Conservation (phyloP, 2,113 vertebrate genomes). For the Mobula hypostoma region DNA sequence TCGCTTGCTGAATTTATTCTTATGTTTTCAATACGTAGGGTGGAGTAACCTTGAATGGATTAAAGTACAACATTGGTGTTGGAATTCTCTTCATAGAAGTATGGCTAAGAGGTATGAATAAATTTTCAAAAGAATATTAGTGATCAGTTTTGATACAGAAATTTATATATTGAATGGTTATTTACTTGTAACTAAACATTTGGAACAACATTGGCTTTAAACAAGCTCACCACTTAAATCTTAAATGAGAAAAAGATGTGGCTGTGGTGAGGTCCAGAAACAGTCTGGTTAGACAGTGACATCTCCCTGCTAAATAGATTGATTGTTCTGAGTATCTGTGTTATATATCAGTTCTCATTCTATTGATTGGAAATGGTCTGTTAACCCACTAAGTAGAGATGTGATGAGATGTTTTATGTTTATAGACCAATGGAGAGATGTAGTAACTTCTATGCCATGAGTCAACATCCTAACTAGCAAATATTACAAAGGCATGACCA, state of each 20-base stretch:
- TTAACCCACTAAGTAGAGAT: background rate
- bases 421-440: background rate
- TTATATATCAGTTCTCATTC: background rate
- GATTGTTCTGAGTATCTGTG: background rate
- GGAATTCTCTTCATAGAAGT: conserved; percentile 64
- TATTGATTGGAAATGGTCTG: background rate
- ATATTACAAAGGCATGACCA: background rate
- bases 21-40: conserved; percentile 47
- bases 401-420: background rate
- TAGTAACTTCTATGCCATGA: background rate
- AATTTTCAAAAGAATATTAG: background rate
- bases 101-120: conserved; percentile 61
- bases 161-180: background rate
- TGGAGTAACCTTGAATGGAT: conserved; percentile 57
- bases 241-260: background rate
- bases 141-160: background rate
- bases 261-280: background rate
- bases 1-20: background rate
- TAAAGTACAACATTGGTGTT: conserved; percentile 61
- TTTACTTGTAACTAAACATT: background rate
- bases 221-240: background rate
- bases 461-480: background rate
- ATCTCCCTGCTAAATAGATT: background rate
- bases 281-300: background rate
- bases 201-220: background rate